Percentiles rank a stretch among this genome's conserved stretches.
These are phyloP conservation scores for Drosophila buzzatii DNA, from an alignment of 2,888 invertebrate species.

Conservation along the genomic window DNA sequence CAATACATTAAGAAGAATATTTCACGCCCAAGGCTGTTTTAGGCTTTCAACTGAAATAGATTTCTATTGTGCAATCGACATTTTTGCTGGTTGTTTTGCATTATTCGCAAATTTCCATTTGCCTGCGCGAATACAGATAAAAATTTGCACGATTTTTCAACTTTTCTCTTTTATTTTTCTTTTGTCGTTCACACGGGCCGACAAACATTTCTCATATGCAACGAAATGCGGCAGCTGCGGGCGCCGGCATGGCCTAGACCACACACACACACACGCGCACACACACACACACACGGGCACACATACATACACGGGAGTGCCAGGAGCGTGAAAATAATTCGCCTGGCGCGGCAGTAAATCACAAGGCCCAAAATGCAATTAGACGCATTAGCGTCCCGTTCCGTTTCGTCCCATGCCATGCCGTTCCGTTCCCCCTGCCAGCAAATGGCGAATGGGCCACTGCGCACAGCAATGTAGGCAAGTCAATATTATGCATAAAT, in stretches of 20 bases:
- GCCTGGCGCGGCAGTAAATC: constrained; percentile 58
- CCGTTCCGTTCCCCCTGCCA: too few relatives aligned
- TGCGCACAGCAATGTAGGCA: neutral
- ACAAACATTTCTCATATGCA: constrained; percentile 21
- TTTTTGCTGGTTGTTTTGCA: constrained; percentile 11
- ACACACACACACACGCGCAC: constrained; percentile 8
- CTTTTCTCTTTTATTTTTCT: neutral
- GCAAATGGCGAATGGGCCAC: too few relatives aligned
- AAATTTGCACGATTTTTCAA: constrained; percentile 21
- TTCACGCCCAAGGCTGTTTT: neutral
- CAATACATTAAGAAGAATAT: neutral
- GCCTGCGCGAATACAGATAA: constrained; percentile 29
- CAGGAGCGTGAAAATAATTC: constrained; percentile 50
- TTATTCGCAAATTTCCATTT: constrained; percentile 11
- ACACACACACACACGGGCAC: constrained; percentile 1
- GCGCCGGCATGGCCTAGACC: constrained; percentile 40
- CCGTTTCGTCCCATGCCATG: neutral
- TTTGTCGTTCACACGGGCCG: neutral
- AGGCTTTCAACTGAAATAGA: neutral
- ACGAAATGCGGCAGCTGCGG: constrained; percentile 45
- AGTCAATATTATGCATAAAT: constrained; percentile 63
- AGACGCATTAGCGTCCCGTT: constrained; percentile 64
- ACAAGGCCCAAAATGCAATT: constrained; percentile 71
- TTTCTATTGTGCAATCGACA: neutral
- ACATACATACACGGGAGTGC: neutral